A percentile compares a stretch with the other conserved stretches of the same genome.
These are phyloP conservation scores for Nemotelus nigrinus DNA, from an alignment of 2,888 invertebrate species.

Conservation along the genomic window DNA sequence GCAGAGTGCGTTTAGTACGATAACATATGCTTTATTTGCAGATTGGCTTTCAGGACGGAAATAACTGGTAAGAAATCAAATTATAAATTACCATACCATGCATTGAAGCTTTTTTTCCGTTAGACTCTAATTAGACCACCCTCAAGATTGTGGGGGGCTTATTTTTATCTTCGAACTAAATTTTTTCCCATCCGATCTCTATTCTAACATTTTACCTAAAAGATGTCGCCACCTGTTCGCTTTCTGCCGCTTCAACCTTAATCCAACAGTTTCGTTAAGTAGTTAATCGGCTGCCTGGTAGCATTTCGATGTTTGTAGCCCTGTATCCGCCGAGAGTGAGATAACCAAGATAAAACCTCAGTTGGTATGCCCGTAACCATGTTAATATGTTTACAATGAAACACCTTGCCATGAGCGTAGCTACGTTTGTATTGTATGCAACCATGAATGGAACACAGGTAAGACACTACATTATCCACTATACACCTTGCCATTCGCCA, in stretches of 20 bases:
- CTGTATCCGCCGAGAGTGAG: background rate
- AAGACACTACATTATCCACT: background rate
- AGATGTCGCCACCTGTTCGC: slow-evolving; percentile 10
- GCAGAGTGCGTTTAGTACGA: too few relatives aligned
- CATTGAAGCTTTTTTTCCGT: too few relatives aligned
- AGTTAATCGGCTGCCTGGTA: background rate
- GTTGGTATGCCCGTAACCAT: background rate
- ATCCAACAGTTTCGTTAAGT: slow-evolving; percentile 23
- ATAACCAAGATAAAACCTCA: background rate
- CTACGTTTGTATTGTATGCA: background rate
- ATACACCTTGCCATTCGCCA: background rate
- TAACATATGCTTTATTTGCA: too few relatives aligned
- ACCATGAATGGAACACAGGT: slow-evolving; percentile 30
- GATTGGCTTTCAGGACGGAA: too few relatives aligned
- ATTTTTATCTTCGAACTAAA: too few relatives aligned
- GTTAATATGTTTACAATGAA: background rate
- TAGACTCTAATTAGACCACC: too few relatives aligned
- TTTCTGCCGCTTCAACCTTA: background rate
- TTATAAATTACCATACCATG: too few relatives aligned
- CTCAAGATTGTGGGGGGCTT: too few relatives aligned
- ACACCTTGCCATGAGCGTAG: background rate
- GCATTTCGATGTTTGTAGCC: background rate
- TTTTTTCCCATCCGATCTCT: too few relatives aligned
- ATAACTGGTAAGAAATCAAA: too few relatives aligned
- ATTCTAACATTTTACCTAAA: background rate